These are phyloP conservation scores for Ylistrum balloti DNA, from an alignment of 1,140 invertebrate species.

Conservation along the genomic window DNA sequence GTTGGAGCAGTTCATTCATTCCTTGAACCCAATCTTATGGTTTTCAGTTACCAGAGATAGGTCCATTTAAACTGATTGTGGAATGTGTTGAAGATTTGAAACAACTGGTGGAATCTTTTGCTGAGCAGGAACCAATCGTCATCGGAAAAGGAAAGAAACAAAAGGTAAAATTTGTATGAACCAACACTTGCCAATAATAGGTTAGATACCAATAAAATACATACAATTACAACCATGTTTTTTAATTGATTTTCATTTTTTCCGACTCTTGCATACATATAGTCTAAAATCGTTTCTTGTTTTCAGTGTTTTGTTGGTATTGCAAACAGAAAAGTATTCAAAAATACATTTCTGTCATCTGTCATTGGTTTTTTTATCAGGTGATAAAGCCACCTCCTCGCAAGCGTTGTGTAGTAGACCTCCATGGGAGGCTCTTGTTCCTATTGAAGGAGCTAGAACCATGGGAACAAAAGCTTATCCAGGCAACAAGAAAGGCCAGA, in stretches of 20 bases:
- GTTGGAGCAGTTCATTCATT: not conserved
- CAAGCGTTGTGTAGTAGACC: slow-evolving; percentile 74
- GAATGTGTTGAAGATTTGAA: slow-evolving; percentile 73
- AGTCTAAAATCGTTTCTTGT: no score
- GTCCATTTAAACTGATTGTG: slow-evolving; percentile 72
- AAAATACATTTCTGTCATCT: no score
- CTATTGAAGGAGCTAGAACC: slow-evolving; percentile 76
- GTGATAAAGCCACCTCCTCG: slow-evolving; percentile 65
- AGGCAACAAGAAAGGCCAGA: slow-evolving; percentile 67
- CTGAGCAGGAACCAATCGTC: slow-evolving; percentile 65
- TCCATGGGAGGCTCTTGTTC: slow-evolving; percentile 72
- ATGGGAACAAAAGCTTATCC: slow-evolving; percentile 73
- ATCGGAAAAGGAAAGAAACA: slow-evolving; percentile 67
- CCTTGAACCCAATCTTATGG: slow-evolving; percentile 10
- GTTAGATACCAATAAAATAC: no score
- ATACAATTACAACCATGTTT: no score
- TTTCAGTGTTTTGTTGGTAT: no score
- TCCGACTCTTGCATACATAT: no score
- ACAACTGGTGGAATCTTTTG: slow-evolving; percentile 69
- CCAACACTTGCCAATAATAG: no score
- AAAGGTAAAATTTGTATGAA: slow-evolving; percentile 62
- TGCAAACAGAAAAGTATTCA: no score
- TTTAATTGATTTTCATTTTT: no score
- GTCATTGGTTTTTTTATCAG: slow-evolving; percentile 58
- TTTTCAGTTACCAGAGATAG: slow-evolving; percentile 70